Base-by-base conservation (phyloP, 2,888 invertebrate species). In the Marronus borbonicus region DNA sequence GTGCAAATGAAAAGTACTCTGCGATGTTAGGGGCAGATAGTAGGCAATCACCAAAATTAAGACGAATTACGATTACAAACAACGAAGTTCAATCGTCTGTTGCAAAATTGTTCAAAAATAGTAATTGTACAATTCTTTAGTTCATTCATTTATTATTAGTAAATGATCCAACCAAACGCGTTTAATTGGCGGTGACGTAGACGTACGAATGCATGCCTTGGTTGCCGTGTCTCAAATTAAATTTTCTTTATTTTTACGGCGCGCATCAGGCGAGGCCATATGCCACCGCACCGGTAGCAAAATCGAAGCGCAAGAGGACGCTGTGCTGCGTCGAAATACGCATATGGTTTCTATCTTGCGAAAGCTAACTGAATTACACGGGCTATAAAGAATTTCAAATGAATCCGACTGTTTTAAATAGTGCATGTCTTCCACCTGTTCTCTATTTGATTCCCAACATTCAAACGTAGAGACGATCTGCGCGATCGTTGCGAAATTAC, bases 311-410 rank as follows among this genome's bases (percentile, higher is more conserved):
- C 50, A 28, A 14, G 28, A 14, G 28, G 68, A 39, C 14, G 44
- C 20, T 28, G 44, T n/a, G 39, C 52, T 44, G 20, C 44, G 72
- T 74, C 44, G 72, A 39, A 62, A 62, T 44, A 77, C 70, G 78
- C 80, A 79, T 77, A 72, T 79, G 80, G 80, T 77, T 77, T 77
- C 75, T 77, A 70, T 80, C 77, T 79, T 77, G 79, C 79, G 75
- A 77, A 77, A 80, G 64, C 77, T 82, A 83, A 81, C 79, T 78
- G 81, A 82, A 82, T 82, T 81, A 81, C 80, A 84, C 83, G 82
- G 81, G 80, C 83, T 81, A 84, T 86, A 86, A 86, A 86, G 84
- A 85, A 84, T 84, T 84, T 86, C 84, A 86, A 84, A 86, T 82
- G 84, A 84, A 85, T 85, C 84, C 84, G 83, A 85, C 85, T 85